Conservation (phyloP, 2,113 vertebrate genomes). For the Anguilla japonica region DNA sequence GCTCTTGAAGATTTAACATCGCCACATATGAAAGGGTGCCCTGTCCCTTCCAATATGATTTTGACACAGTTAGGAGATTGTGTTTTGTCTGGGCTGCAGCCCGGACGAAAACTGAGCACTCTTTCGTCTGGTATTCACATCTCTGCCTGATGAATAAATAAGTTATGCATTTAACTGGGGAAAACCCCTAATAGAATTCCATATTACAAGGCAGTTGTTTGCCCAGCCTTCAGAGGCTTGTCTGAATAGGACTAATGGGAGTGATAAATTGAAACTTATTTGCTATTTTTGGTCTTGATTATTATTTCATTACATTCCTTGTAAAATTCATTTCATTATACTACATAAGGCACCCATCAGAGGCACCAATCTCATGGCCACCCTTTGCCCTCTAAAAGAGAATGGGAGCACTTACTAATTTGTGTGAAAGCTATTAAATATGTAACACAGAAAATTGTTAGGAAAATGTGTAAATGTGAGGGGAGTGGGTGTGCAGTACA, state of each 20-base stretch:
- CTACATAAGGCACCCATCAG: constrained; percentile 19
- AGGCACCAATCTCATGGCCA: constrained; percentile 9
- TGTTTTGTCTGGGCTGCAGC: background rate
- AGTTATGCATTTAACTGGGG: background rate
- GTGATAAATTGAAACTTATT: background rate
- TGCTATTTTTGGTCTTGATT: constrained; percentile 23
- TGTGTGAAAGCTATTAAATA: background rate
- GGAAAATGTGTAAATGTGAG: background rate
- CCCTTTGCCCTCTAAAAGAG: background rate
- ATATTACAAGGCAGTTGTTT: background rate
- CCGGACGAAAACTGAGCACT: background rate
- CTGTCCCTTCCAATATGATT: background rate
- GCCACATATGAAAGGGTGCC: background rate
- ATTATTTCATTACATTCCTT: constrained; percentile 21
- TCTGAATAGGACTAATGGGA: constrained; percentile 9
- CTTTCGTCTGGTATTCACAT: background rate
- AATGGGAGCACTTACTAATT: background rate
- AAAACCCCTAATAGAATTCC: background rate
- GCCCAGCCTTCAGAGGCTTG: background rate
- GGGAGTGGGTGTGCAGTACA: background rate
- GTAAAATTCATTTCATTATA: constrained; percentile 19
- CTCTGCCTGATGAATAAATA: background rate
- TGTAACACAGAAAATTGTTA: background rate
- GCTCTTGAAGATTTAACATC: background rate
- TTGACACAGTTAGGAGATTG: background rate